Conservation (phyloP, 2,797 vertebrate genomes). For the Falco columbarius region DNA sequence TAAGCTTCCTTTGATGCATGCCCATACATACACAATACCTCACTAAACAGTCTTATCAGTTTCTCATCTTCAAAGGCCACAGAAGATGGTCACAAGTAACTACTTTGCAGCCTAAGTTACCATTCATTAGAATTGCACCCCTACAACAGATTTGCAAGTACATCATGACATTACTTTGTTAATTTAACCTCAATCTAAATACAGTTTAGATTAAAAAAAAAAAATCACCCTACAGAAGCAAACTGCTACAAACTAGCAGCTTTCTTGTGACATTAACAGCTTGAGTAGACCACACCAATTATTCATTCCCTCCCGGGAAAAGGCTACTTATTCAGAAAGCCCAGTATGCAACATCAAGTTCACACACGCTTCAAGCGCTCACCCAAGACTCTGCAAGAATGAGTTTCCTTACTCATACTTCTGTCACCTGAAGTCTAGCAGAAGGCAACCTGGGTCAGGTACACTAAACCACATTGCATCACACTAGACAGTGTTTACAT, state of each 20-base stretch:
- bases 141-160: neutral
- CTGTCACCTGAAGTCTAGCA: neutral
- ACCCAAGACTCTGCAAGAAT: neutral
- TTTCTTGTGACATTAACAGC: neutral
- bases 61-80: neutral
- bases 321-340: neutral
- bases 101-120: neutral
- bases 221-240: neutral
- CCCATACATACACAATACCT: neutral
- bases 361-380: neutral
- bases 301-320: neutral
- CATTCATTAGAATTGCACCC: neutral
- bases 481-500: neutral
- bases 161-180: neutral
- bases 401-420: neutral
- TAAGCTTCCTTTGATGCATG: neutral
- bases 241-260: neutral
- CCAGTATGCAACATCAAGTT: neutral
- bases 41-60: fast-evolving
- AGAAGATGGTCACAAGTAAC: neutral
- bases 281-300: neutral
- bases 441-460: neutral
- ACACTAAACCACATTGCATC: neutral
- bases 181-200: neutral
- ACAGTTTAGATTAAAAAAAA: neutral